phyloP scores from a whole-genome alignment of 2,113 vertebrate genomes.

The Dryoscopus gambensis region DNA sequence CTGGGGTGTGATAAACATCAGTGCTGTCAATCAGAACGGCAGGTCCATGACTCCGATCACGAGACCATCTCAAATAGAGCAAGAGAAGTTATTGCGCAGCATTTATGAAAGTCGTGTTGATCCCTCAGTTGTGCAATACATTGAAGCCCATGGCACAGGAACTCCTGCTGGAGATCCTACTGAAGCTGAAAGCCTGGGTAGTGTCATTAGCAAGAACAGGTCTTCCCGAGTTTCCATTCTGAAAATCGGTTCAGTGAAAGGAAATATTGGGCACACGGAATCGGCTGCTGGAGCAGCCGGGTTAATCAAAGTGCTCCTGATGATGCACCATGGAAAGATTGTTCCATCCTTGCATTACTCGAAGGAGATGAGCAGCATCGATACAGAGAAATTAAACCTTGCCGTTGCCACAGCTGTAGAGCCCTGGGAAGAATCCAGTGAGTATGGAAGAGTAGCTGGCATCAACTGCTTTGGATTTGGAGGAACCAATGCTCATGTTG shows the following conservation, averaged over 20 bases:
- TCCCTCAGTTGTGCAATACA: constrained; percentile 74
- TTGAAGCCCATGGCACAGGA: constrained; percentile 84
- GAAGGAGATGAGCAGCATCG: constrained; percentile 70
- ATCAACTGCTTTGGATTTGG: constrained; percentile 89
- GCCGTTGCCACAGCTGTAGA: constrained; percentile 70
- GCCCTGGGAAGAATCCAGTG: constrained; percentile 71
- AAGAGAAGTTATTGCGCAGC: constrained; percentile 75
- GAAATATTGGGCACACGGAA: constrained; percentile 84
- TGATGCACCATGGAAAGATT: constrained; percentile 84
- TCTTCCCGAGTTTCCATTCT: constrained; percentile 46
- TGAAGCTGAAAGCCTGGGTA: constrained; percentile 79
- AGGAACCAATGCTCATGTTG: constrained; percentile 82
- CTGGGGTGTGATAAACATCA: constrained; percentile 80
- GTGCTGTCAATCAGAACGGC: constrained; percentile 80
- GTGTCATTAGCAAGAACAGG: constrained; percentile 66
- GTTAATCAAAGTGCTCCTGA: constrained; percentile 87
- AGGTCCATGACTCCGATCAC: constrained; percentile 75
- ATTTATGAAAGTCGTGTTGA: constrained; percentile 72
- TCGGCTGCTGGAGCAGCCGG: constrained; percentile 83
- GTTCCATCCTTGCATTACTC: constrained; percentile 84
- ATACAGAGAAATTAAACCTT: constrained; percentile 73
- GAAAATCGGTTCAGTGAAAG: constrained; percentile 80
- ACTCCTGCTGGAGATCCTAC: constrained; percentile 75
- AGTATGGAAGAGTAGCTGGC: constrained; percentile 75
- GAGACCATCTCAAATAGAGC: constrained; percentile 74